These are phyloP conservation scores for Polyodon spathula DNA, from an alignment of 2,113 vertebrate species.

Conservation along the genomic window DNA sequence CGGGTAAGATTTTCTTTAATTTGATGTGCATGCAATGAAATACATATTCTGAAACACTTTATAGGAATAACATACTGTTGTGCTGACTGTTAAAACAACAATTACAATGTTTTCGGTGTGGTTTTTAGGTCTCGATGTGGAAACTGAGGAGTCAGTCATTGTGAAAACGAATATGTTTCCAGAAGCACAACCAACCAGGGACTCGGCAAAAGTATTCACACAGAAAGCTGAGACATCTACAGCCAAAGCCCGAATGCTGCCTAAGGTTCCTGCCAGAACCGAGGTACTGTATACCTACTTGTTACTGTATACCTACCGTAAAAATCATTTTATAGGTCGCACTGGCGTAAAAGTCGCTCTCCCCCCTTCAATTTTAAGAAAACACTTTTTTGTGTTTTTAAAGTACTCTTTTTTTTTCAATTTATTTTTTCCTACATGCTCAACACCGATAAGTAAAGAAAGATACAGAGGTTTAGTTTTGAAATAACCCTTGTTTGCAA, in stretches of 20 bases:
- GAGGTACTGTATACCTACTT: slow-evolving; percentile 34
- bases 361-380: too few species aligned
- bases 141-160: slow-evolving; percentile 26
- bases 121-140: slow-evolving; percentile 39
- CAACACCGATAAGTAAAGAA: too few species aligned
- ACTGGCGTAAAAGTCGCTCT: too few species aligned
- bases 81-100: too few species aligned
- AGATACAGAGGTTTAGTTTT: too few species aligned
- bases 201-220: slow-evolving; percentile 55
- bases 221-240: slow-evolving; percentile 44
- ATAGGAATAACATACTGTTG: too few species aligned
- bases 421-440: too few species aligned
- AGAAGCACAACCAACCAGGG: slow-evolving; percentile 32
- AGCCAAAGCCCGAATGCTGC: slow-evolving; percentile 16
- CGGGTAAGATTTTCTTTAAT: slow-evolving; percentile 51
- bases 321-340: neutral
- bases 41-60: too few species aligned
- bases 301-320: neutral
- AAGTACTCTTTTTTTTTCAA: too few species aligned
- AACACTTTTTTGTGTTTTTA: too few species aligned
- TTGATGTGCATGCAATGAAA: neutral
- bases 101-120: neutral
- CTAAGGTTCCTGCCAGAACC: slow-evolving; percentile 42
- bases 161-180: slow-evolving; percentile 34
- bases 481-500: too few species aligned